phyloP scores from a whole-genome alignment of 2,113 vertebrate genomes.

The Carlito syrichta region DNA sequence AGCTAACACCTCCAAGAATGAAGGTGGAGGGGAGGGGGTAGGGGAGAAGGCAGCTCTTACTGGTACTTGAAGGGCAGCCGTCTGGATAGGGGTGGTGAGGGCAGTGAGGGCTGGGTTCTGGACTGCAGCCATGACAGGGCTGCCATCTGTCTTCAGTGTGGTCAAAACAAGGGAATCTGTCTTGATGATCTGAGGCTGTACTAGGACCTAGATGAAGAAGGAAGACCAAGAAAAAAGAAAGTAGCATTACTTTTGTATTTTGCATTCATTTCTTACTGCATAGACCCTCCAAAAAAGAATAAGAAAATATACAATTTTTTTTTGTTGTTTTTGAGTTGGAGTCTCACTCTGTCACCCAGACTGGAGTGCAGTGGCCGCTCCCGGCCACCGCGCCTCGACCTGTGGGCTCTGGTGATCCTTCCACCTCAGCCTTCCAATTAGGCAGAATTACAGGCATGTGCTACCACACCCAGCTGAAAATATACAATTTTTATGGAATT shows the following conservation, averaged over 20 bases:
- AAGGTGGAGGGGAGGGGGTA: not conserved
- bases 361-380: too few relatives aligned
- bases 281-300: not conserved
- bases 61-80: constrained; percentile 92
- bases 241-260: not conserved
- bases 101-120: constrained; percentile 92
- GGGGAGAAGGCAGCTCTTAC: constrained; percentile 55
- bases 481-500: not conserved
- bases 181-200: constrained; percentile 98
- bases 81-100: constrained; percentile 93
- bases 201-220: constrained; percentile 86
- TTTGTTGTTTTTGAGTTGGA: too few relatives aligned
- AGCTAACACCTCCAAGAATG: not conserved
- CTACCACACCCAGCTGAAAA: too few relatives aligned
- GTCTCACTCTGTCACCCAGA: too few relatives aligned
- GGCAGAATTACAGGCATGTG: too few relatives aligned
- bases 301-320: too few relatives aligned
- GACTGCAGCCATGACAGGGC: constrained; percentile 92
- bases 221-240: not conserved
- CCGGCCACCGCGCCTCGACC: too few relatives aligned
- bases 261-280: not conserved
- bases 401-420: too few relatives aligned
- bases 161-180: constrained; percentile 96
- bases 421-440: too few relatives aligned
- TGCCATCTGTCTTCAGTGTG: constrained; percentile 94